Evolutionary conservation across 2,797 vertebrate genomes (phyloP).

Genomic region (Chanos chanos): DNA sequence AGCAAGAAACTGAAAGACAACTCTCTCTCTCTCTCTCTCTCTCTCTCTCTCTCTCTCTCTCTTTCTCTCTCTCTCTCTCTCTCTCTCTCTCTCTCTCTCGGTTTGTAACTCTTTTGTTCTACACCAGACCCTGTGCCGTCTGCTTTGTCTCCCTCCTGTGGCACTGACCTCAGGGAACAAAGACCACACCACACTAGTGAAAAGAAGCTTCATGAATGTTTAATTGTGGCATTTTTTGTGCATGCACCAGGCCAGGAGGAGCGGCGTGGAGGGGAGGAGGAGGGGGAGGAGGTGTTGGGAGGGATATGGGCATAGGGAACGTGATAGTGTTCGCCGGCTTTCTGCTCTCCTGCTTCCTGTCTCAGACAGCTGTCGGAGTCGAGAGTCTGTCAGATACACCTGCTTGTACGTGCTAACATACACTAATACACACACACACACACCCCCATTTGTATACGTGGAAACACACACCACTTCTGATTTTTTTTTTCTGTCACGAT

Average conservation of each 20-base stretch:
- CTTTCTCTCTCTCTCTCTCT: neutral
- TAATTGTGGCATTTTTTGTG: conserved; percentile 15
- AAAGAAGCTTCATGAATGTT: conserved; percentile 35
- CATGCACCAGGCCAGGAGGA: neutral
- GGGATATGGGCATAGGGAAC: conserved; percentile 9
- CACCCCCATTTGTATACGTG: conserved; percentile 8
- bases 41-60: neutral
- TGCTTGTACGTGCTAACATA: conserved; percentile 43
- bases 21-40: conserved; percentile 10
- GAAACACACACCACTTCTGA: no score
- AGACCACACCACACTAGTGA: neutral
- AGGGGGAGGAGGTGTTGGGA: neutral
- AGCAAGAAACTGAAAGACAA: conserved; percentile 32
- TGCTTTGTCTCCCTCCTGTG: conserved; percentile 8
- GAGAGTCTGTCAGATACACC: conserved; percentile 61
- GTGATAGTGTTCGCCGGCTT: conserved; percentile 19
- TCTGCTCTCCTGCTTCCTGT: conserved; percentile 47
- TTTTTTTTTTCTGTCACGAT: no score
- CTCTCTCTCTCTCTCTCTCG: neutral
- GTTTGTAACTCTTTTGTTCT: no score
- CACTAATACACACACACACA: conserved; percentile 17
- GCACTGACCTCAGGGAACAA: conserved; percentile 2
- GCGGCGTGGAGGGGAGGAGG: neutral
- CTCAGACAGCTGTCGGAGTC: conserved; percentile 59
- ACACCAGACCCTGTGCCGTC: neutral